These are phyloP conservation scores for Propithecus coquereli DNA, from an alignment of 2,113 vertebrate species.

Conservation along the genomic window DNA sequence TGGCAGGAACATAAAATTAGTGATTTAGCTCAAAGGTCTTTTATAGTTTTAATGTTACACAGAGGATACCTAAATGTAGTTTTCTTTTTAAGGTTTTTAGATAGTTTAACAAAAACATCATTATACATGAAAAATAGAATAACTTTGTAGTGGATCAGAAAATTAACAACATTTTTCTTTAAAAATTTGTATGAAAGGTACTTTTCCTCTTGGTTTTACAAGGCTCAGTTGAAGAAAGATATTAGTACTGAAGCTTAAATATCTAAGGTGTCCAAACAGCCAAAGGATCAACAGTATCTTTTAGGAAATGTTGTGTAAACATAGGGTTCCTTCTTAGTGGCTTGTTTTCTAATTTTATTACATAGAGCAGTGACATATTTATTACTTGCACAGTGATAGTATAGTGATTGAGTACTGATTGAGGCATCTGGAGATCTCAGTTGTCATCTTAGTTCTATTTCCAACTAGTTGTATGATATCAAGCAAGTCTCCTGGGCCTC, in stretches of 20 bases:
- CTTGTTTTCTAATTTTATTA: not conserved
- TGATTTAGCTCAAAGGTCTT: not conserved
- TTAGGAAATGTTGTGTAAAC: not conserved
- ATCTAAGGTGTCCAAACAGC: not conserved
- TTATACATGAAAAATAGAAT: constrained; percentile 15
- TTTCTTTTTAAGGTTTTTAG: not conserved
- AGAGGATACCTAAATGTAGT: not conserved
- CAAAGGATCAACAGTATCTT: not conserved
- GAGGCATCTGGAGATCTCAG: not conserved
- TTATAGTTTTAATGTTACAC: not conserved
- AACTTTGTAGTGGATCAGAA: not conserved
- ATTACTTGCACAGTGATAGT: not conserved
- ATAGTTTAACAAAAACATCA: not conserved
- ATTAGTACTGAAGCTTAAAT: not conserved
- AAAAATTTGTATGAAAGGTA: not conserved
- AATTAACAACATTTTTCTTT: not conserved
- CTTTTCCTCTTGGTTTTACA: not conserved
- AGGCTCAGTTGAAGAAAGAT: not conserved
- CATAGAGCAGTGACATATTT: not conserved
- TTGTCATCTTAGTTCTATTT: not conserved
- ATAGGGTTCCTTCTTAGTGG: not conserved
- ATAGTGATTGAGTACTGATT: not conserved
- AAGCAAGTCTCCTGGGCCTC: not conserved
- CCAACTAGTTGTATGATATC: not conserved
- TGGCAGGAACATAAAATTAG: not conserved